Percentiles rank a stretch among this genome's conserved stretches.
These are phyloP conservation scores for Elephantulus edwardii DNA, from an alignment of 2,113 vertebrate species.

Conservation along the genomic window DNA sequence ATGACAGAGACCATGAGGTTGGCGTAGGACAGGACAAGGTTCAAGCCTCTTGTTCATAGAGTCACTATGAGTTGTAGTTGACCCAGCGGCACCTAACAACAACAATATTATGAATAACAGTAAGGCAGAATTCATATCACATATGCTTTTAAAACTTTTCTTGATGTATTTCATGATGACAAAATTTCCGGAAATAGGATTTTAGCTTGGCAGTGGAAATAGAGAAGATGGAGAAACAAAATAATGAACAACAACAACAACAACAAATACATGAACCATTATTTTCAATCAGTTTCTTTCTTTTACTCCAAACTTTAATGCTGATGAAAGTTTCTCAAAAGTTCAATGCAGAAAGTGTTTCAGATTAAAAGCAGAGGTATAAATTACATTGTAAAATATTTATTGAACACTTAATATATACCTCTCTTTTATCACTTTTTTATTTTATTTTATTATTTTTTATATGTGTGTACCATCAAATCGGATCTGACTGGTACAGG, in stretches of 20 bases:
- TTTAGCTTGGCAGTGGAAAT: background rate
- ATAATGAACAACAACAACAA: background rate
- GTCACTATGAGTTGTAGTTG: too few species aligned
- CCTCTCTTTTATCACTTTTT: background rate
- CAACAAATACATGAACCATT: background rate
- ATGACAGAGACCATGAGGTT: too few species aligned
- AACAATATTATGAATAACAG: background rate
- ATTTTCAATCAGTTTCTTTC: background rate
- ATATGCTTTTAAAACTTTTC: background rate
- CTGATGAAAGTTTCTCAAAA: background rate
- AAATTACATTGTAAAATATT: constrained; percentile 16
- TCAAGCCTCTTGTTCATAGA: too few species aligned
- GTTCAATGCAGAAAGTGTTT: background rate
- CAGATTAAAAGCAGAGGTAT: background rate
- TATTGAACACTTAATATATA: background rate
- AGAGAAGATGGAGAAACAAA: background rate
- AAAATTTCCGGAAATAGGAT: background rate
- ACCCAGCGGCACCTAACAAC: too few species aligned
- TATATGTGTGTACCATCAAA: too few species aligned
- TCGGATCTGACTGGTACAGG: too few species aligned
- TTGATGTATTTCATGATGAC: background rate
- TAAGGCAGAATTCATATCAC: background rate
- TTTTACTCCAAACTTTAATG: background rate
- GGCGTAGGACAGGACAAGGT: too few species aligned
- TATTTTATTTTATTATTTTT: too few species aligned